Percentiles rank a stretch among this genome's conserved stretches.
Conservation (phyloP, 1,140 invertebrate species). For the Musca domestica region DNA sequence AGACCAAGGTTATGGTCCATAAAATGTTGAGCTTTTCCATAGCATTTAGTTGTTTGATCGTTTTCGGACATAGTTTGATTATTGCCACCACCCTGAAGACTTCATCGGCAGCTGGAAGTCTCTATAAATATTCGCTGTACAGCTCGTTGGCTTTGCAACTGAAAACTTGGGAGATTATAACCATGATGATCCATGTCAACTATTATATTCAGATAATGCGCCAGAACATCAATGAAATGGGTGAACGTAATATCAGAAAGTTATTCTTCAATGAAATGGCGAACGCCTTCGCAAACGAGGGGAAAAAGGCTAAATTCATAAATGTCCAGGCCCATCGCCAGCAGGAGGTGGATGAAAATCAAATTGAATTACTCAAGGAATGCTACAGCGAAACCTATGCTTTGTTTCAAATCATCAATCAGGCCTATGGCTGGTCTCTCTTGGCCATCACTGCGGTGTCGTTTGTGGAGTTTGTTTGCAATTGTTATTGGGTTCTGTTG, state of each 20-base stretch:
- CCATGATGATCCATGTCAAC: slow-evolving; percentile 33
- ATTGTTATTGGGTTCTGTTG: slow-evolving; percentile 38
- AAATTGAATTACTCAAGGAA: background rate
- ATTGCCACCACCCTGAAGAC: background rate
- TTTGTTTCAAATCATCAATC: slow-evolving; percentile 29
- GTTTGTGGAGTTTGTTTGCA: slow-evolving; percentile 37
- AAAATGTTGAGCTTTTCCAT: too few species aligned
- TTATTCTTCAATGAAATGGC: background rate
- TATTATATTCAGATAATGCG: background rate
- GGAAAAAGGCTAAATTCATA: background rate
- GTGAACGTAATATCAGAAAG: slow-evolving; percentile 2
- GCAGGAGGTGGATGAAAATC: background rate
- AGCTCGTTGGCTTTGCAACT: slow-evolving; percentile 34
- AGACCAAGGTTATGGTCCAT: too few species aligned
- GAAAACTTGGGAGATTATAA: slow-evolving; percentile 33
- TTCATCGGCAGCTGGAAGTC: background rate
- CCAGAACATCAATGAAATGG: background rate
- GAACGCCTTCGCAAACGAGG: background rate
- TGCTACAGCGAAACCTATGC: slow-evolving; percentile 31
- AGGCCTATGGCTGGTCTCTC: slow-evolving; percentile 34
- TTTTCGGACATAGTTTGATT: slow-evolving; percentile 6
- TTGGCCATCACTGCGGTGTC: slow-evolving; percentile 34
- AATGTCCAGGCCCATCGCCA: background rate
- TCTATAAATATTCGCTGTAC: slow-evolving; percentile 26
- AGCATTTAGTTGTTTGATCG: background rate